phyloP scores from a whole-genome alignment of 2,888 invertebrate genomes.

The Escarpia spicata region DNA sequence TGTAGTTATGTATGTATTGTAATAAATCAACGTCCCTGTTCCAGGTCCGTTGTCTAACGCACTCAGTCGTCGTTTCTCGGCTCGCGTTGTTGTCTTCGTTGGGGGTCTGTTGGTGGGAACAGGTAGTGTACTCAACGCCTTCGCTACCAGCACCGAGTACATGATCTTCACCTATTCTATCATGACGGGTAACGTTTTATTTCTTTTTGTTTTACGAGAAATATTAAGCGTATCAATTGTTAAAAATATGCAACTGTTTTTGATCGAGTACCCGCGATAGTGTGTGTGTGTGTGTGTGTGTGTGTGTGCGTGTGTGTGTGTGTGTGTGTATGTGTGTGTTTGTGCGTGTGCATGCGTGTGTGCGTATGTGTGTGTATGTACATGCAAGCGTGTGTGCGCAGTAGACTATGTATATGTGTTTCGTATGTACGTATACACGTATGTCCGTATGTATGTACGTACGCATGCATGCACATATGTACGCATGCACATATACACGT shows the following conservation, averaged over 20 bases:
- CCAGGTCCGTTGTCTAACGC: slow-evolving; percentile 32
- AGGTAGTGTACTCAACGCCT: slow-evolving; percentile 28
- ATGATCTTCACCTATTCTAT: slow-evolving; percentile 36
- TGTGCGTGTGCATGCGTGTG: not conserved
- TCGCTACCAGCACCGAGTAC: slow-evolving; percentile 31
- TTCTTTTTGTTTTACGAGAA: too few relatives aligned
- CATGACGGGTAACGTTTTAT: slow-evolving; percentile 25
- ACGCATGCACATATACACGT: not conserved
- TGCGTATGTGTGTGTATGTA: not conserved
- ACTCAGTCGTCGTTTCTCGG: slow-evolving; percentile 26
- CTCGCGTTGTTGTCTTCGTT: slow-evolving; percentile 27
- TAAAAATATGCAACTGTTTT: not conserved
- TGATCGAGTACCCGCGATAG: not conserved
- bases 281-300: too few relatives aligned
- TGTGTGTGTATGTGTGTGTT: not conserved
- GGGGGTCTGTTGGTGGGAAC: slow-evolving; percentile 32
- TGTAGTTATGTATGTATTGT: not conserved
- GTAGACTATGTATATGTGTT: not conserved
- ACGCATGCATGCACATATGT: not conserved
- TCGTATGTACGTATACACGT: not conserved
- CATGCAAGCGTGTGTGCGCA: not conserved
- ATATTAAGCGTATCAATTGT: too few relatives aligned
- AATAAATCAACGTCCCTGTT: not conserved
- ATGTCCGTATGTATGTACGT: slow-evolving; percentile 13
- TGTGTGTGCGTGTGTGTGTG: not conserved